Conservation (phyloP, 2,113 vertebrate genomes). For the Hippocampus barbouri region DNA sequence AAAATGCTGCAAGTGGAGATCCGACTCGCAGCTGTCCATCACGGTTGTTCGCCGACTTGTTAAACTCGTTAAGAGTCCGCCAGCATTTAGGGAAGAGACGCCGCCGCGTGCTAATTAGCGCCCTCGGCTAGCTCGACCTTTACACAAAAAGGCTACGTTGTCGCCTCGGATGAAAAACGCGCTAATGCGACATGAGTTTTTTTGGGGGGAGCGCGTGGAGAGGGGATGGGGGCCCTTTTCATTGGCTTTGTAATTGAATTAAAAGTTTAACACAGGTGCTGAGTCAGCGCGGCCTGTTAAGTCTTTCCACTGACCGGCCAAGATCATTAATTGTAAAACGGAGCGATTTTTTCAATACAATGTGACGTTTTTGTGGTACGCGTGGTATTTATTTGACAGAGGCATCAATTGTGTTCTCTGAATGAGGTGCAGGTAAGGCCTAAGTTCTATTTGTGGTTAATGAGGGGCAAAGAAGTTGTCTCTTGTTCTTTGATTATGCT, state of each 20-base stretch:
- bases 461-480: background rate
- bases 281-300: constrained; percentile 6
- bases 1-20: background rate
- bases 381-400: constrained; percentile 3
- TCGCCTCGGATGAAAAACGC: constrained; percentile 25
- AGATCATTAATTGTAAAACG: constrained; percentile 4
- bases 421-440: background rate
- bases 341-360: background rate
- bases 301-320: background rate
- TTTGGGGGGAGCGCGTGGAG: background rate
- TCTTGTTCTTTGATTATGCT: too few species aligned
- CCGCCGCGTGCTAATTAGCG: constrained; percentile 21
- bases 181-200: constrained; percentile 4
- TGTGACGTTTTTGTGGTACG: background rate
- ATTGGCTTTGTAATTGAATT: constrained; percentile 35
- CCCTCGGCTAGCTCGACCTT: constrained; percentile 38
- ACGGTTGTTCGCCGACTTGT: constrained; percentile 4
- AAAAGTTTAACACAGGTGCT: constrained; percentile 21
- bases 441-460: background rate
- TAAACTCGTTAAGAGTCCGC: constrained; percentile 8
- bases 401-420: background rate
- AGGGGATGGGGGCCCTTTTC: constrained; percentile 10
- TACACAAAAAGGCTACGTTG: constrained; percentile 13
- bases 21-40: background rate
- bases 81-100: constrained; percentile 10